Evolutionary conservation across 2,113 vertebrate genomes (phyloP), one percentile per base, ranked within the genome.

Genomic region (Plotosus lineatus): DNA sequence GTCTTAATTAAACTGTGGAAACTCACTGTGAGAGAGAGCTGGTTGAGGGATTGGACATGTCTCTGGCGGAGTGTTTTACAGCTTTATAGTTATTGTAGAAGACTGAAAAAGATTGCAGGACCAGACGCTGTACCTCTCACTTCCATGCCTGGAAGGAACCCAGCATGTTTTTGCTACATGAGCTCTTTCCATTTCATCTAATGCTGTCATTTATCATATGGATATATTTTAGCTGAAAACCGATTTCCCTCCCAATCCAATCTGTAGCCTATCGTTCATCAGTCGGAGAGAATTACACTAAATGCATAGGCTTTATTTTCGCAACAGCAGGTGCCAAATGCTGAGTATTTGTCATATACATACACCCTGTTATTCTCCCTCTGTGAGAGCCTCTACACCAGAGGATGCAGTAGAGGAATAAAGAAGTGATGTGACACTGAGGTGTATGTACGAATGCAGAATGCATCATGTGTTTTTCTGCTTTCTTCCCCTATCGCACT

Each of bases 291-390:
- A 88, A 87, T 83, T 80, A 83, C 85, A 74, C 82, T 84, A 86
- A 91, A 85, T 33, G 81, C 89, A 85, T 26, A 51, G 90, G 82
- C 79, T 83, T 78, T 83, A 86, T 91, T 85, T 88, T 83, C 82
- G 77, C 26, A 88, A 84, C 66, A 82, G 81, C 84, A 87, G 87
- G 91, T 89, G 89, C 88, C 87, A 88, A 83, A 87, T 85, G 87
- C 87, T 84, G 85, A 82, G 83, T 91, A 87, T 90, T 89, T 88
- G 89, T 91, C 85, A 83, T 86, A 87, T 86, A 86, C 80, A 89
- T 74, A 87, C 79, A 23, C 53, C 61, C 36, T 61, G 31, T 79
- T 56, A 42, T 50, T 56, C 40, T 60, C 55, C 48, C 11, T 33
- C 28, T 44, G 12, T 55, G 23, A 55, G 61, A 56, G 33, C 23